Evolutionary conservation across 2,113 vertebrate genomes (phyloP), one percentile per base, ranked within the genome.

Genomic region (Vulpes ferrilata): DNA sequence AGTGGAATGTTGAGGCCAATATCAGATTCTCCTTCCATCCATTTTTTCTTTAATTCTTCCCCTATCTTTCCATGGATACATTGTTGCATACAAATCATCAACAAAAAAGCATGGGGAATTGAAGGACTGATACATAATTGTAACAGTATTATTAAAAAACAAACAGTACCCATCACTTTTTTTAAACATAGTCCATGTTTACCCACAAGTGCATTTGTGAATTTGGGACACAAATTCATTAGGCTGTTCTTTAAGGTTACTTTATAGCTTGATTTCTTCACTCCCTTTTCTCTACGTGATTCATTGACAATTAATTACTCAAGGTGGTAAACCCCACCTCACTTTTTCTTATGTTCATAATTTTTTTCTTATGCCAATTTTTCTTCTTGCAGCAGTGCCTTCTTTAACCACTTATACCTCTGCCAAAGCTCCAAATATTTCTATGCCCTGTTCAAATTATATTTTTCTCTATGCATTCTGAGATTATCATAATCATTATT

Each of bases 391-490:
- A 69, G 11, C 20, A 35, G 22, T 38, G 7, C 7, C 7, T 80
- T 80, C 6, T 60, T 92, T 23, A 93, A 9, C 10, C 12, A 67
- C 55, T 86, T 67, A 35, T 13, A 73, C 32, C 22, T 84, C 30
- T n/a, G 82, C 74, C 23, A 84, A 74, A 96, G 43, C 15, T 27
- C 53, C 27, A 60, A 82, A 74, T 35, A 64, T 80, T 83, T 84
- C 11, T 57, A 38, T 4, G 53, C 2, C 13, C 11, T 79, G 7
- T 76, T 76, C 38, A 64, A 59, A 80, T 51, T 43, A 25, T 38
- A 22, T 67, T 80, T 79, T 82, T 86, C 6, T 7, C 9, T 13
- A 80, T 60, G 35, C 11, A 7, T 90, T 94, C 16, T 53, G 27
- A 35, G 43, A 91, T 51, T 9, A 1, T 85, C 32, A 19, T 1